These are phyloP conservation scores for Glaucomys volans DNA, from an alignment of 2,113 vertebrate species.

Conservation along the genomic window DNA sequence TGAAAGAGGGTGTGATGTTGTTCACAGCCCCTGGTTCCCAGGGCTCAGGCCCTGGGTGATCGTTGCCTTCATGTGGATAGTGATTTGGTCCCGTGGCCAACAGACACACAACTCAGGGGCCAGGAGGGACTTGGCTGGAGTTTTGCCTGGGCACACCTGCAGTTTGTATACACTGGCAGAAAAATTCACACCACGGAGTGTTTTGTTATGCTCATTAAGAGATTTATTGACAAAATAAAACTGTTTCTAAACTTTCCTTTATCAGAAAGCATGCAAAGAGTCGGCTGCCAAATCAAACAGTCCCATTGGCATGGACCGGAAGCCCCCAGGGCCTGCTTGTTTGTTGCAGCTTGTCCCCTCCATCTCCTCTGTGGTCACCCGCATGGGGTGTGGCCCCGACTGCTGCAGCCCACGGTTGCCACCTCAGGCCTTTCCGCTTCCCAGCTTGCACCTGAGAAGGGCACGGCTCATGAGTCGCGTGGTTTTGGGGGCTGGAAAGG, in stretches of 20 bases:
- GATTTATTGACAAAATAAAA: constrained; percentile 58
- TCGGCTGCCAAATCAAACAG: constrained; percentile 28
- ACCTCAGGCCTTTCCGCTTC: neutral
- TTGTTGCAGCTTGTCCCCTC: neutral
- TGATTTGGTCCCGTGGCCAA: neutral
- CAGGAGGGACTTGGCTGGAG: neutral
- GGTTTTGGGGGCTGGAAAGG: neutral
- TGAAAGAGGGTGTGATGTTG: neutral
- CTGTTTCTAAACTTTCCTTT: constrained; percentile 58
- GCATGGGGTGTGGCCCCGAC: neutral
- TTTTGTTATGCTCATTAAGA: constrained; percentile 57
- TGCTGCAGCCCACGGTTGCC: neutral
- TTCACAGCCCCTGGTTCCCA: neutral
- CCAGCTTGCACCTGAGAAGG: rapidly evolving
- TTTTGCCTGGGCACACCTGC: constrained; percentile 52
- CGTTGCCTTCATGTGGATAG: neutral
- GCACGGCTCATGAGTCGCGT: neutral
- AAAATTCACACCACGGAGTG: neutral
- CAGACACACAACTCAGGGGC: neutral
- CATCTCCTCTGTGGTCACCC: neutral
- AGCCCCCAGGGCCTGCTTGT: neutral
- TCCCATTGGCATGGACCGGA: neutral
- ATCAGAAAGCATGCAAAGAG: constrained; percentile 53
- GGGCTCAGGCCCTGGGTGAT: neutral
- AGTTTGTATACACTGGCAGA: constrained; percentile 65